Evolutionary conservation across 2,888 invertebrate genomes (phyloP), one percentile per base, ranked within the genome.

Genomic region (Incurvaria masculella): DNA sequence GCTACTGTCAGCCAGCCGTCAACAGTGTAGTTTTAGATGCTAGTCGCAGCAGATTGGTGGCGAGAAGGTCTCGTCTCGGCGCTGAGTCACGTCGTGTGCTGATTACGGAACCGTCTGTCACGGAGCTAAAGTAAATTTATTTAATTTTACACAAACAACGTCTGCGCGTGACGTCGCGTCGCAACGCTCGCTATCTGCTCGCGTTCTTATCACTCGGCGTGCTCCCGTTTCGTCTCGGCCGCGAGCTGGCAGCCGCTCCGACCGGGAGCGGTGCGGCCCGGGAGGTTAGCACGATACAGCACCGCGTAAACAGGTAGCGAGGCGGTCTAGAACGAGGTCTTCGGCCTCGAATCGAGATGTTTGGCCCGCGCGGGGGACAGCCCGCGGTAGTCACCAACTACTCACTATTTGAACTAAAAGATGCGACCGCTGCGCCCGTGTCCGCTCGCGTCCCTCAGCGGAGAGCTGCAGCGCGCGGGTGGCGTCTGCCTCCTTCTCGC

Each of bases 121-220:
- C 73, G 76, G 75, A 41, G 41, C 41, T 33, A 33, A 33, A 33
- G 41, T 41, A 75, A 75, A 76, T 76, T 72, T 78, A 76, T 78
- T 78, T 74, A 76, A 76, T 76, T 76, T 75, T 73, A 75, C 75
- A 75, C 75, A 76, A 78, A 76, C 75, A 78, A 71, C 75, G 78
- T 78, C 78, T 78, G 78, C 76, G 75, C 69, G 73, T 76, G 76
- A 76, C 76, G 78, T 76, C 66, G 75, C 69, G 73, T 76, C 76
- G 76, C 76, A 76, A 76, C 66, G 4, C 14, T 33, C 33, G 73
- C 72, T 75, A 76, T 76, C 76, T 75, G 73, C 72, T 72, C 75
- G 72, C 72, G 73, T 3, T 33, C 75, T 78, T 78, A 78, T 78
- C 76, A 76, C 75, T 78, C 76, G 76, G 76, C 76, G 76, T 72